Evolutionary conservation across 2,797 vertebrate species (phyloP).

Genomic region (Brachymystax lenok): DNA sequence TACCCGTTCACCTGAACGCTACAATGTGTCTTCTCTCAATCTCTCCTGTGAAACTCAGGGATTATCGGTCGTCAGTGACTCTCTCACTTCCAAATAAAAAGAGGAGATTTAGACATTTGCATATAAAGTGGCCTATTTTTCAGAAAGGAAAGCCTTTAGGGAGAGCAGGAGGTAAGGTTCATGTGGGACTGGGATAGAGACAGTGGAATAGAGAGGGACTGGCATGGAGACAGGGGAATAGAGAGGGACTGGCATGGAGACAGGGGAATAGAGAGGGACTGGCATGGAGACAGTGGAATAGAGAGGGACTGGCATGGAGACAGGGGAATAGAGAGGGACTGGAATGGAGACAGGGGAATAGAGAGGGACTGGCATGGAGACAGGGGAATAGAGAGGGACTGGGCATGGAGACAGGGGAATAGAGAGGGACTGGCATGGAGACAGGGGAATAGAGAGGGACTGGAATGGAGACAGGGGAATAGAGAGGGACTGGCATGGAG

Average conservation of each 20-base stretch:
- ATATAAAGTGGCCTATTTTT: slow-evolving; percentile 74
- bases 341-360: slow-evolving; percentile 41
- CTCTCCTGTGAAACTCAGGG: slow-evolving; percentile 59
- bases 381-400: slow-evolving; percentile 26
- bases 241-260: background rate
- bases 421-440: slow-evolving; percentile 32
- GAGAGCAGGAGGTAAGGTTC: slow-evolving; percentile 39
- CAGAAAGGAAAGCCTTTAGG: slow-evolving; percentile 19
- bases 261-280: slow-evolving; percentile 24
- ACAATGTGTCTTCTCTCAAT: slow-evolving; percentile 52
- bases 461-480: slow-evolving; percentile 16
- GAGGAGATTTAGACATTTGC: slow-evolving; percentile 71
- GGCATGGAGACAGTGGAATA: slow-evolving; percentile 23
- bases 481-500: background rate
- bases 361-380: background rate
- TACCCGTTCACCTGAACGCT: too few relatives aligned
- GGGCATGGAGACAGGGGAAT: slow-evolving; percentile 9
- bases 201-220: slow-evolving; percentile 35
- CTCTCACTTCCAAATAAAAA: slow-evolving; percentile 29
- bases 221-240: slow-evolving; percentile 55
- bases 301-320: slow-evolving; percentile 27
- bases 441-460: slow-evolving; percentile 22
- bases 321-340: slow-evolving; percentile 26
- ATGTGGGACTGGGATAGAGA: slow-evolving; percentile 47
- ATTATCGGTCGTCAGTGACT: slow-evolving; percentile 71